Evolutionary conservation across 2,113 vertebrate species (phyloP).

Genomic region (Dicrurus megarhynchus): DNA sequence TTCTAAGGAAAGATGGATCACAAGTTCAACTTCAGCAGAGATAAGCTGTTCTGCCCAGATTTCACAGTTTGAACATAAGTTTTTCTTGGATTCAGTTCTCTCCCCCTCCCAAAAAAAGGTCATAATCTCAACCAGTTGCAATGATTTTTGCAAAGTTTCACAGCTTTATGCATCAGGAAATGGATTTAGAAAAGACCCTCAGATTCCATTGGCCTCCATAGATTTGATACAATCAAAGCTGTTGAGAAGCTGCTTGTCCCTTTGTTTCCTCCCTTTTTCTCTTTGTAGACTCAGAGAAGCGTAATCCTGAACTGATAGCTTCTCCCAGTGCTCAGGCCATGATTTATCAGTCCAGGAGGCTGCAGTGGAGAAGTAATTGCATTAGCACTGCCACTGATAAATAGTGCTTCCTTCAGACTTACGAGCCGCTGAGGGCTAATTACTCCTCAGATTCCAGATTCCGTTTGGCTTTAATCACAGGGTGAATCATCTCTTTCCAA

Average conservation of each 20-base stretch:
- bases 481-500: slow-evolving; percentile 78
- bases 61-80: background rate
- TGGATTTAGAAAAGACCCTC: background rate
- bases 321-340: slow-evolving; percentile 32
- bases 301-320: slow-evolving; percentile 61
- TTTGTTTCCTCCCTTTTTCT: background rate
- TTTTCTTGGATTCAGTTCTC: background rate
- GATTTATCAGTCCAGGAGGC: slow-evolving; percentile 38
- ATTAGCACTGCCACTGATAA: slow-evolving; percentile 69
- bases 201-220: background rate
- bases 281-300: background rate
- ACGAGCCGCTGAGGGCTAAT: slow-evolving; percentile 78
- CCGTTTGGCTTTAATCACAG: slow-evolving; percentile 78
- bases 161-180: background rate
- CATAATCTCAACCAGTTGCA: background rate
- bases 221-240: background rate
- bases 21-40: background rate
- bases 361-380: slow-evolving; percentile 61
- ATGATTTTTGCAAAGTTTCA: background rate
- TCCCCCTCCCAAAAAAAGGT: background rate
- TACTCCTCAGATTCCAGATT: slow-evolving; percentile 77
- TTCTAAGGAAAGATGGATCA: background rate
- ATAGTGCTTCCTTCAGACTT: slow-evolving; percentile 67
- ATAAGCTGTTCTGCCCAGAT: background rate
- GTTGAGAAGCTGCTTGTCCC: background rate